phyloP scores from a whole-genome alignment of 2,888 invertebrate genomes.

The Chloromyia formosa region DNA sequence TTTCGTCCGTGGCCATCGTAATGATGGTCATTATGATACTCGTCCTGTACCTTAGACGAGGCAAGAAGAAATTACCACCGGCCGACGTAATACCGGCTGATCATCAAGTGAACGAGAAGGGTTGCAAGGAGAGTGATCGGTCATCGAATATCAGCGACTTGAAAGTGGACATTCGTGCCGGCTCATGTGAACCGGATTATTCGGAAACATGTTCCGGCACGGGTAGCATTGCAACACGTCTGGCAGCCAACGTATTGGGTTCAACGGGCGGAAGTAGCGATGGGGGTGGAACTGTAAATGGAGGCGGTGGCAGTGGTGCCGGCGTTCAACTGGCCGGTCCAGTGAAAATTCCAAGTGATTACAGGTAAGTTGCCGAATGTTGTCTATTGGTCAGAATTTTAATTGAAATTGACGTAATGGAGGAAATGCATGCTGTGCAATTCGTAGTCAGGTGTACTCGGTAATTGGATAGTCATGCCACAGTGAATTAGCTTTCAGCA shows the following conservation, averaged over 20 bases:
- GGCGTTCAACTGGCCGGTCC: conserved; percentile 82
- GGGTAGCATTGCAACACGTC: conserved; percentile 65
- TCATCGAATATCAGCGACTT: conserved; percentile 93
- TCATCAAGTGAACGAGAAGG: conserved; percentile 66
- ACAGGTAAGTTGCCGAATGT: conserved; percentile 57
- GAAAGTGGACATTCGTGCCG: conserved; percentile 85
- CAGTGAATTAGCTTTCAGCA: background rate
- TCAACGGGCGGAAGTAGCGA: conserved; percentile 36
- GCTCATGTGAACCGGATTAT: conserved; percentile 67
- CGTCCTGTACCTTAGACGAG: conserved; percentile 73
- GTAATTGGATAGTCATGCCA: background rate
- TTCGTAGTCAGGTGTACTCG: background rate
- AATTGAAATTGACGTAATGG: background rate
- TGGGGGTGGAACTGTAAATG: conserved; percentile 62
- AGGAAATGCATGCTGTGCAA: background rate
- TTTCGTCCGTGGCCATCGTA: conserved; percentile 82
- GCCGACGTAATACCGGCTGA: conserved; percentile 71
- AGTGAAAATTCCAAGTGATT: conserved; percentile 76
- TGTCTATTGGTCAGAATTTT: background rate
- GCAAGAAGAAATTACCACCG: conserved; percentile 61
- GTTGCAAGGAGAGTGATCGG: conserved; percentile 81
- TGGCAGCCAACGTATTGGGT: conserved; percentile 57
- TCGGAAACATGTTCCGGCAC: conserved; percentile 72
- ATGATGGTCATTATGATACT: conserved; percentile 86
- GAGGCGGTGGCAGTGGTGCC: conserved; percentile 58